Conservation (phyloP, 2,113 vertebrate genomes). For the Actenoides hombroni region DNA sequence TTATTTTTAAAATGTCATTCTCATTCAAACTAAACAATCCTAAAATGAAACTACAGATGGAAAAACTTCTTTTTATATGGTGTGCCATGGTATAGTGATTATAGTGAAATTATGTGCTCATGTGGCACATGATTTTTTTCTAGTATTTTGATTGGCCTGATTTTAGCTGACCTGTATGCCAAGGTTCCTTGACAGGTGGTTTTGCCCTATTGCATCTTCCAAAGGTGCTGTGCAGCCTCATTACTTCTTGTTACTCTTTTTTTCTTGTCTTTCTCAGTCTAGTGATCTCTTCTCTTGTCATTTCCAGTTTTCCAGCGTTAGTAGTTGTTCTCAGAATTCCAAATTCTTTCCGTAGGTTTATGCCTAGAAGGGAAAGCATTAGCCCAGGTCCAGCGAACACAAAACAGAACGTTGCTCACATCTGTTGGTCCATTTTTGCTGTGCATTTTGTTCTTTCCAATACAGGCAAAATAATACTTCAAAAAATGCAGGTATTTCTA, state of each 20-base stretch:
- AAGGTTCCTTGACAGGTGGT: background rate
- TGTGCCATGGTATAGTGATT: background rate
- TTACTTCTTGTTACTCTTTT: background rate
- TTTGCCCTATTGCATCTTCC: background rate
- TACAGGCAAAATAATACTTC: background rate
- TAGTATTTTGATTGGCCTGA: background rate
- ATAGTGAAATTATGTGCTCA: background rate
- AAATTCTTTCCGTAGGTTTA: background rate
- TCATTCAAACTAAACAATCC: background rate
- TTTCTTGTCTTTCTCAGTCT: background rate
- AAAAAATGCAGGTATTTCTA: background rate
- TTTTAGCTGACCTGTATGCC: background rate
- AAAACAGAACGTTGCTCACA: background rate
- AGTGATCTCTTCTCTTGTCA: background rate
- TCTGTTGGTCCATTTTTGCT: background rate
- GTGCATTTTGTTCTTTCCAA: background rate
- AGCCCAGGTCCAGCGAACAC: background rate
- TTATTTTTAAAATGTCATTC: background rate
- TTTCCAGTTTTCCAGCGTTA: background rate
- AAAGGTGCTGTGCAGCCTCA: background rate
- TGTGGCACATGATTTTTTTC: fast-evolving
- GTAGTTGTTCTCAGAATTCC: background rate
- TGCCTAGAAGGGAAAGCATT: background rate
- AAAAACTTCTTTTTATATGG: background rate
- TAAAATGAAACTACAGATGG: background rate